Conservation (phyloP, 2,113 vertebrate genomes). For the Hyla sarda region DNA sequence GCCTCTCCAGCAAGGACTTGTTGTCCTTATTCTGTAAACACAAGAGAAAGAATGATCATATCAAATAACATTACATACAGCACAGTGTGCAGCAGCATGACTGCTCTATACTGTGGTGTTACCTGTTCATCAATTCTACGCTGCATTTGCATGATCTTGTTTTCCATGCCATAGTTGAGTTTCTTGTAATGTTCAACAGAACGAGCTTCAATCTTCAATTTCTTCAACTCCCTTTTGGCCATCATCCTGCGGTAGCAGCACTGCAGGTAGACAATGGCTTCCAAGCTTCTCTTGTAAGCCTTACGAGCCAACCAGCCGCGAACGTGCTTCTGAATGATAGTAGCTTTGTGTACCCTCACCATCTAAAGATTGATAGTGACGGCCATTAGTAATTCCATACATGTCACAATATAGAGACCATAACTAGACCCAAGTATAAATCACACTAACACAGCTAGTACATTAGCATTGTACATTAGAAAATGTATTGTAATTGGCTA, state of each 20-base stretch:
- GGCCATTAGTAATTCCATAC: not conserved
- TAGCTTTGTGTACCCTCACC: slow-evolving; percentile 84
- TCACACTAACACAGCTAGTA: too few relatives aligned
- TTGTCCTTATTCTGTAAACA: slow-evolving; percentile 86
- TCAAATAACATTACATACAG: not conserved
- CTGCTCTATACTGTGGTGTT: not conserved
- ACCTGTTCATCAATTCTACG: slow-evolving; percentile 95
- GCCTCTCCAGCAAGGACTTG: slow-evolving; percentile 80
- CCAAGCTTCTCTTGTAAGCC: slow-evolving; percentile 78
- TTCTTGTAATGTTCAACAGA: slow-evolving; percentile 99
- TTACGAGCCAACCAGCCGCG: slow-evolving; percentile 90
- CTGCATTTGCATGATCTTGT: slow-evolving; percentile 99
- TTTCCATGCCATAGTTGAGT: slow-evolving; percentile 97
- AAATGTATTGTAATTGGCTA: not conserved
- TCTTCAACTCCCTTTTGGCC: slow-evolving; percentile 91
- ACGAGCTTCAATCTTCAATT: slow-evolving; percentile 96
- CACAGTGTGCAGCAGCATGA: not conserved
- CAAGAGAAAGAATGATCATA: slow-evolving; percentile 19
- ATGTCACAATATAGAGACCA: not conserved
- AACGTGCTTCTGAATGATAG: slow-evolving; percentile 88
- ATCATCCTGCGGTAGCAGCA: slow-evolving; percentile 93
- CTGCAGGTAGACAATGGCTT: slow-evolving; percentile 89
- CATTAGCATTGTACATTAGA: not conserved
- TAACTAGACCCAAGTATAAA: not conserved
- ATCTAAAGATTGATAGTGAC: slow-evolving; percentile 73